Percentiles rank a stretch among this genome's conserved stretches.
These are phyloP conservation scores for Sorex fumeus DNA, from an alignment of 2,113 vertebrate species.

Conservation along the genomic window DNA sequence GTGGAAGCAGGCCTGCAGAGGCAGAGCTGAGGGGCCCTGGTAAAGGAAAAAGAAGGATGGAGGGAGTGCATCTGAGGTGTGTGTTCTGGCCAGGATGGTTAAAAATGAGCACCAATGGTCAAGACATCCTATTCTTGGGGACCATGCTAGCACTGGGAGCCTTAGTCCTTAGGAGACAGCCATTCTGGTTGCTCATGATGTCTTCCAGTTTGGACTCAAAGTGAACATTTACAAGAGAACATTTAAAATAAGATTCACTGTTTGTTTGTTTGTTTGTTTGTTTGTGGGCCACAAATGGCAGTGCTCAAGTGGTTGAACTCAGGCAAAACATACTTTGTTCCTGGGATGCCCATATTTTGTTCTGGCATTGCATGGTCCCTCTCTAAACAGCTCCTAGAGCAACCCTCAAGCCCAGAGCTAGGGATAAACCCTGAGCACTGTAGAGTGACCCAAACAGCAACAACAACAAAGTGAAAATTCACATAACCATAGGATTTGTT, in stretches of 20 bases:
- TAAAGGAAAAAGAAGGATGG: neutral
- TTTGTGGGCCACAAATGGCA: too few relatives aligned
- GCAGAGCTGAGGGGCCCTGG: neutral
- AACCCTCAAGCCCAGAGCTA: too few relatives aligned
- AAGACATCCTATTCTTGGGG: neutral
- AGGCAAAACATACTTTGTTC: too few relatives aligned
- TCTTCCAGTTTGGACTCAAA: neutral
- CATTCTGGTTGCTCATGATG: neutral
- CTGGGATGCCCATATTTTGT: too few relatives aligned
- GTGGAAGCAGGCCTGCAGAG: neutral
- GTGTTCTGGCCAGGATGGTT: neutral
- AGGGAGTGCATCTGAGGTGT: neutral
- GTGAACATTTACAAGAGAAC: neutral
- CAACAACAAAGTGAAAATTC: neutral
- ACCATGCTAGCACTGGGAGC: fast-evolving
- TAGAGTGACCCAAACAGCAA: too few relatives aligned
- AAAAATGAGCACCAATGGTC: neutral
- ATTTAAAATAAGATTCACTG: too few relatives aligned
- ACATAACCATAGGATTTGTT: neutral
- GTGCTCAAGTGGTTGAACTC: too few relatives aligned
- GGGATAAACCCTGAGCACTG: too few relatives aligned
- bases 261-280: too few relatives aligned
- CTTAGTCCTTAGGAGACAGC: neutral
- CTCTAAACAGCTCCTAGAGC: too few relatives aligned
- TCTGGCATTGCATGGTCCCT: too few relatives aligned